Base-by-base conservation (phyloP, 2,797 vertebrate genomes). In the Takifugu rubripes region DNA sequence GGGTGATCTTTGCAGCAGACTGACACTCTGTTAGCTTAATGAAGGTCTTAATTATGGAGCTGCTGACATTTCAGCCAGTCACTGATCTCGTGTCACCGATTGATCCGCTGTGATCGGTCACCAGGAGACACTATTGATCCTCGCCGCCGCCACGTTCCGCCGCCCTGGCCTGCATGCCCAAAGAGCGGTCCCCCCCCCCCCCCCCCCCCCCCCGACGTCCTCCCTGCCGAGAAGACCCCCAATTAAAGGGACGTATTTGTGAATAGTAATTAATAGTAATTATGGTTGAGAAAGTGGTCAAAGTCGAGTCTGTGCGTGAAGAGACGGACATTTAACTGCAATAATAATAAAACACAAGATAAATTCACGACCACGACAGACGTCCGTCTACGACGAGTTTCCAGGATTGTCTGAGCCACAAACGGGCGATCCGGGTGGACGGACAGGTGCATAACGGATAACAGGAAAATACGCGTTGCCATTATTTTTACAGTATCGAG, bases 41-140 rank as follows among this genome's bases (percentile, higher is more conserved):
- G 83, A 89, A 86, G 87, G 82, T 89, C 85, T 90, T 91, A 91
- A 91, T 92, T 90, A 91, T 88, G 85, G 86, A 89, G 86, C 84
- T 63, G 74, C 77, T 90, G 87, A 90, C 87, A 88, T 89, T 90
- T 88, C 72, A 74, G 77, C 76, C 78, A 78, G 82, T 84, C 81
- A 68, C 77, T 81, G 86, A 87, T 82, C 78, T 70, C 29, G 66
- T 75, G 80, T 64, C 74, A 77, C 76, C 79, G 79, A 90, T 90
- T 84, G 86, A 91, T 90, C 87, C 49, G 69, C 66, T 68, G 82
- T 83, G 85, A 90, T 91, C 82, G 62, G 86, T 91, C 89, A 88
- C 77, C 64, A 47, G 73, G 79, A 84, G 86, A 84, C 74, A 53
- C 54, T 70, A 90, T 90, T 61, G 90, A 91, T 90, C 56, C 53